Conservation (phyloP, 2,113 vertebrate species). For the Nibea coibor region DNA sequence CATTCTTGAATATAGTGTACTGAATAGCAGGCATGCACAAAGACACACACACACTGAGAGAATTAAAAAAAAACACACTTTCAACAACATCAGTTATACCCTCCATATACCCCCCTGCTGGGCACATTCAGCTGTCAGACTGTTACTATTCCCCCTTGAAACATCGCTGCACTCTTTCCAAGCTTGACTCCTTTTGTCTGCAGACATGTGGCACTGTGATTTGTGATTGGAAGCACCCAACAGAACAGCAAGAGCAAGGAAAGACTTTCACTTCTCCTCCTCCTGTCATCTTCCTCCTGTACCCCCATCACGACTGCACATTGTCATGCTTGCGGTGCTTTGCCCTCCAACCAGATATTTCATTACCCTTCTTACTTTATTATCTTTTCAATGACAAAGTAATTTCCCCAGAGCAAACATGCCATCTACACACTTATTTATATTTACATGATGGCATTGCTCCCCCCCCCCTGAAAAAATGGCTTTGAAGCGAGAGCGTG, state of each 20-base stretch:
- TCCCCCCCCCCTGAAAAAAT: constrained; percentile 14
- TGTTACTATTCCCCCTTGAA: constrained; percentile 32
- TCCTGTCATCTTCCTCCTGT: constrained; percentile 32
- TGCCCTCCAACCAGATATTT: constrained; percentile 65
- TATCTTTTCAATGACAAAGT: constrained; percentile 70
- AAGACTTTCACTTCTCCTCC: constrained; percentile 41
- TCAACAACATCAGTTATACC: constrained; percentile 19
- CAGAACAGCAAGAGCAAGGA: constrained; percentile 46
- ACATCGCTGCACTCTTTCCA: constrained; percentile 32
- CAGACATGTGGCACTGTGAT: constrained; percentile 51
- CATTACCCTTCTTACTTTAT: constrained; percentile 61
- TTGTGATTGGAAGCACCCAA: constrained; percentile 52
- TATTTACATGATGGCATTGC: constrained; percentile 56
- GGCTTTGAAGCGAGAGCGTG: constrained; percentile 46
- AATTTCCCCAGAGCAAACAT: constrained; percentile 69
- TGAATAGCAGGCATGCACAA: constrained; percentile 22
- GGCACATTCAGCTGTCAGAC: constrained; percentile 53
- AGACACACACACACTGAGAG: constrained; percentile 10
- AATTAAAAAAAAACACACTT: neutral
- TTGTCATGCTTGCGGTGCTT: constrained; percentile 37
- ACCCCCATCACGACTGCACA: constrained; percentile 25
- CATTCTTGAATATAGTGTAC: constrained; percentile 11
- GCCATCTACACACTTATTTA: constrained; percentile 61
- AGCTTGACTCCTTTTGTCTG: constrained; percentile 52
- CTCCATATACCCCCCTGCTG: constrained; percentile 27